These are phyloP conservation scores for Pachypeltis micranthus DNA, from an alignment of 1,140 invertebrate genomes.

Conservation along the genomic window DNA sequence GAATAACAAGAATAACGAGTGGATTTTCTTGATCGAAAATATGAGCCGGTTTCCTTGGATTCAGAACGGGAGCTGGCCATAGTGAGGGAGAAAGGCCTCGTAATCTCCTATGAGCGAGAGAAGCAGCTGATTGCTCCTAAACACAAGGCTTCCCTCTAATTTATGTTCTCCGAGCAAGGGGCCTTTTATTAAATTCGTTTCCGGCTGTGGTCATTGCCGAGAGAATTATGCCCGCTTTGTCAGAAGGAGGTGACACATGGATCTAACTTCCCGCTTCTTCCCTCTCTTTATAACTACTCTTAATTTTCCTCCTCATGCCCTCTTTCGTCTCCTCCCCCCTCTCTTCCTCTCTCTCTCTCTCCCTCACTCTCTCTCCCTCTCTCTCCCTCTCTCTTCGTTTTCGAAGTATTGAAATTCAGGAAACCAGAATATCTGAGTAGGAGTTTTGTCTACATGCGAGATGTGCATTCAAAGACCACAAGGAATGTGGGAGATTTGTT, in stretches of 20 bases:
- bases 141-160: constrained; percentile 9
- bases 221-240: constrained; percentile 7
- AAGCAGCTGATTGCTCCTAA: constrained; percentile 8
- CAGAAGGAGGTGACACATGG: constrained; percentile 3
- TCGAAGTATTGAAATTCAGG: no score
- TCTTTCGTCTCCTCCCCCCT: neutral
- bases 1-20: no score
- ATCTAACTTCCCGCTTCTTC: neutral
- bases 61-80: no score
- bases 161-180: neutral
- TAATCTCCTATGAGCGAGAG: constrained; percentile 2
- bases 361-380: no score
- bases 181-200: constrained; percentile 8
- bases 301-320: neutral
- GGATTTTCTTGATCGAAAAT: no score
- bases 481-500: no score
- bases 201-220: constrained; percentile 4
- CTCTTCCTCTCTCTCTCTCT: no score
- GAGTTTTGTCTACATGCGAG: no score
- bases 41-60: no score
- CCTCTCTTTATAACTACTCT: neutral
- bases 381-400: no score
- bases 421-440: no score
- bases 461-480: no score
- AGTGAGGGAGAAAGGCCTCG: neutral